Evolutionary conservation across 2,113 vertebrate species (phyloP).

Genomic region (Nanorana parkeri): DNA sequence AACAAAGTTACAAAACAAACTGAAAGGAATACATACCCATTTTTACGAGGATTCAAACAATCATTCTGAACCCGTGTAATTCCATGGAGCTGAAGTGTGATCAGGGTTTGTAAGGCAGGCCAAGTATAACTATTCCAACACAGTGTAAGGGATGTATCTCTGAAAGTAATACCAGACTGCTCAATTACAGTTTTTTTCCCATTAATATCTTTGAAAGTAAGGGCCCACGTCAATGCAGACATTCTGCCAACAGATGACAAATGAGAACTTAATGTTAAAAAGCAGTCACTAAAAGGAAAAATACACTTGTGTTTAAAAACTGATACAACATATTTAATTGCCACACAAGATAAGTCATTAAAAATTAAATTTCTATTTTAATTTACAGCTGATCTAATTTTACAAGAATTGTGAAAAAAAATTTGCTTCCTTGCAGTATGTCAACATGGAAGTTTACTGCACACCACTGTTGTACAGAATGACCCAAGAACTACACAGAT

Average conservation of each 20-base stretch:
- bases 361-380: too few relatives aligned
- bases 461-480: too few relatives aligned
- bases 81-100: slow-evolving; percentile 78
- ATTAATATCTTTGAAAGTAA: slow-evolving; percentile 74
- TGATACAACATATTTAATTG: too few relatives aligned
- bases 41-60: slow-evolving; percentile 49
- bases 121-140: slow-evolving; percentile 75
- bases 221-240: slow-evolving; percentile 77
- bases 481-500: too few relatives aligned
- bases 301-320: too few relatives aligned
- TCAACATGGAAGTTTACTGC: too few relatives aligned
- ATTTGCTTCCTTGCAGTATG: too few relatives aligned
- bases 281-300: too few relatives aligned
- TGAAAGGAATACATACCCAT: slow-evolving; percentile 66
- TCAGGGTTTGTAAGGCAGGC: slow-evolving; percentile 70
- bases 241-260: slow-evolving; percentile 62
- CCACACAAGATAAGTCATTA: too few relatives aligned
- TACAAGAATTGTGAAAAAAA: too few relatives aligned
- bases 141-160: slow-evolving; percentile 75
- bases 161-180: slow-evolving; percentile 71
- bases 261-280: slow-evolving; percentile 9
- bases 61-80: slow-evolving; percentile 73
- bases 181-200: slow-evolving; percentile 71
- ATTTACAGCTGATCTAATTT: too few relatives aligned
- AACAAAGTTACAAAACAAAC: too few relatives aligned